These are phyloP conservation scores for Pocillopora verrucosa DNA, from an alignment of 64 coral and sea anemone genomes.

Conservation along the genomic window DNA sequence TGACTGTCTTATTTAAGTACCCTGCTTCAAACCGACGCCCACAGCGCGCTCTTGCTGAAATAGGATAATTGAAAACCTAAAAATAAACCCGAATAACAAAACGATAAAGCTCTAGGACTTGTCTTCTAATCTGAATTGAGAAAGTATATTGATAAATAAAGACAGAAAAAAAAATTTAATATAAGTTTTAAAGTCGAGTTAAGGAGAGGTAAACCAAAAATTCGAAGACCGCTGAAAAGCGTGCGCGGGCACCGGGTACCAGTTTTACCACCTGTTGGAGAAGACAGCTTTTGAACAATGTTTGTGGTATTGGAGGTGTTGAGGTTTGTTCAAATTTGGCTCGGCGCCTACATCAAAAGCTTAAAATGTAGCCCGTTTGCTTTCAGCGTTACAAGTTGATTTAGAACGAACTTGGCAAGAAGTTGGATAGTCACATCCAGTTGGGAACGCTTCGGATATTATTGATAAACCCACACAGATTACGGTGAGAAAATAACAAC, in stretches of 20 bases:
- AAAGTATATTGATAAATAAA: too few species aligned
- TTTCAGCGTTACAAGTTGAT: background rate
- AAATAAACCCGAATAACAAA: too few species aligned
- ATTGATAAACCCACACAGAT: background rate
- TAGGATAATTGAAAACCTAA: too few species aligned
- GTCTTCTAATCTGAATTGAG: too few species aligned
- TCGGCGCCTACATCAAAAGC: background rate
- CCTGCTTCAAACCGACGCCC: too few species aligned
- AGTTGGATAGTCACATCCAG: background rate
- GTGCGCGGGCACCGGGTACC: background rate
- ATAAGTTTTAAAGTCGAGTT: background rate
- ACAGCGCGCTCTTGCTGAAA: too few species aligned
- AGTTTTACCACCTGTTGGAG: constrained; percentile 3
- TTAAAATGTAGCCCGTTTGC: constrained; percentile 34
- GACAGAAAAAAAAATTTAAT: too few species aligned
- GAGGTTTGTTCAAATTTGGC: constrained; percentile 16
- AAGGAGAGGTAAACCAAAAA: background rate
- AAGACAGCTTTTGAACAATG: background rate
- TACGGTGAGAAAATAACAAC: too few species aligned
- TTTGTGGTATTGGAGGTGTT: background rate
- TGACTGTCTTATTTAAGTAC: too few species aligned
- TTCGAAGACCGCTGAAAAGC: constrained; percentile 14
- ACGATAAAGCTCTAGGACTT: too few species aligned
- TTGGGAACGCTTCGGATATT: background rate
- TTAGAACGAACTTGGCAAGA: background rate